These are phyloP conservation scores for Silurus glanis DNA, from an alignment of 2,113 vertebrate genomes.

Conservation along the genomic window DNA sequence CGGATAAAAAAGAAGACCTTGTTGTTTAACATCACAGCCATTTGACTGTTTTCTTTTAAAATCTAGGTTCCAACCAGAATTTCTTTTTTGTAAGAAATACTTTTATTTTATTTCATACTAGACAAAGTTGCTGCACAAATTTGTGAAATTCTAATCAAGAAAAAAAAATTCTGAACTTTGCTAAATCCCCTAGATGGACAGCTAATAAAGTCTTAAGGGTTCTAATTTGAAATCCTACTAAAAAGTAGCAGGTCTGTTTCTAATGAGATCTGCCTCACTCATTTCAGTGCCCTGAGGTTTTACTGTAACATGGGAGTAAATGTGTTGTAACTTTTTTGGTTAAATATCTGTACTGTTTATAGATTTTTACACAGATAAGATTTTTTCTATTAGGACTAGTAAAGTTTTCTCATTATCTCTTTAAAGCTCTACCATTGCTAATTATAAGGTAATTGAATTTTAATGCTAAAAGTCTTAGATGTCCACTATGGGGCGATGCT, in stretches of 20 bases:
- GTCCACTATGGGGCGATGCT: neutral
- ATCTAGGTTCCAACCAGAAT: neutral
- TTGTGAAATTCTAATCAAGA: neutral
- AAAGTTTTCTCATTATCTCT: neutral
- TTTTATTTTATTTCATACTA: too few relatives aligned
- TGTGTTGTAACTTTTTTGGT: neutral
- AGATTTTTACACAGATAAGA: conserved; percentile 1
- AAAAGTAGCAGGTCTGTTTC: neutral
- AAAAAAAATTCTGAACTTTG: neutral
- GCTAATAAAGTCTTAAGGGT: neutral
- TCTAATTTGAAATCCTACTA: neutral
- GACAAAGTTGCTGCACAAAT: neutral
- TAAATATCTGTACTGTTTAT: conserved; percentile 13
- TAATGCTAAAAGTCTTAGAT: neutral
- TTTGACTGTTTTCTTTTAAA: neutral
- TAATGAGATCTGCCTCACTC: neutral
- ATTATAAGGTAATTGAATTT: conserved; percentile 19
- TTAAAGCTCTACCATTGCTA: neutral
- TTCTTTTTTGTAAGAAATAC: too few relatives aligned
- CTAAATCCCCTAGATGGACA: neutral
- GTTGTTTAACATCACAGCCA: neutral
- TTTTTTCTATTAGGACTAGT: neutral
- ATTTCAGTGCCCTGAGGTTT: neutral
- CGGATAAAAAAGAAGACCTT: neutral
- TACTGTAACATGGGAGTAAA: neutral